Base-by-base conservation (phyloP, 2,888 invertebrate species). In the Coelogynopora nodosa region DNA sequence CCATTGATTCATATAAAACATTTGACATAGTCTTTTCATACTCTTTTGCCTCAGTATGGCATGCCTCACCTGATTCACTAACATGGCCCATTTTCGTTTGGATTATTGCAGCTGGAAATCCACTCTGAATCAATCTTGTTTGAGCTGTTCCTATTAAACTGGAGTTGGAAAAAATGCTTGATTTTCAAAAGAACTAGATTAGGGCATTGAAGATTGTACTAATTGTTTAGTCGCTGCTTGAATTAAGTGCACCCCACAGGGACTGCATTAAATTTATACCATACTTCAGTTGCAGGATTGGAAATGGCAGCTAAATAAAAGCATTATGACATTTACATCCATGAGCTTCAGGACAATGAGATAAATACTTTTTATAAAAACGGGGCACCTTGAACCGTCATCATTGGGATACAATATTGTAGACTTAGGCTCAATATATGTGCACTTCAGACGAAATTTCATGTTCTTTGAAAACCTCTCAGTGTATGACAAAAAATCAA, bases 381-480 rank as follows among this genome's bases (percentile, higher is more conserved):
- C 74, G 5, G 27, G 74, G 23, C 74, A 74, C 23, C 74, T 74
- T 74, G 74, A 74, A 74, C 74, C 23, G 74, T 74, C 74, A 74
- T 74, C 74, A 74, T 74, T 74, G 74, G 74, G 74, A 74, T 74
- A 74, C 74, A 74, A 74, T 74, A 5, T 74, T 74, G 23, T 74
- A 23, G 74, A 74, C 74, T 74, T 74, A 23, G 74, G 74, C 74
- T 74, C 74, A 74, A 74, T 74, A 74, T 26, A 26, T 74, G 23
- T 74, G 74, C 74, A 49, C 49, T 49, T 49, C 49, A 74, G 74
- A 74, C 74, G 18, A 74, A 74, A 74, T 74, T 74, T 74, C 27
- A 74, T 74, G 74, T 74, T 74, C 74, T 74, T 74, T 74, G 74
- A 74, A 74, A 74, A 74, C 27, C 74, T 74, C 80, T 80, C 74